phyloP scores from a whole-genome alignment of 2,888 invertebrate genomes.

The Gibbula magus region DNA sequence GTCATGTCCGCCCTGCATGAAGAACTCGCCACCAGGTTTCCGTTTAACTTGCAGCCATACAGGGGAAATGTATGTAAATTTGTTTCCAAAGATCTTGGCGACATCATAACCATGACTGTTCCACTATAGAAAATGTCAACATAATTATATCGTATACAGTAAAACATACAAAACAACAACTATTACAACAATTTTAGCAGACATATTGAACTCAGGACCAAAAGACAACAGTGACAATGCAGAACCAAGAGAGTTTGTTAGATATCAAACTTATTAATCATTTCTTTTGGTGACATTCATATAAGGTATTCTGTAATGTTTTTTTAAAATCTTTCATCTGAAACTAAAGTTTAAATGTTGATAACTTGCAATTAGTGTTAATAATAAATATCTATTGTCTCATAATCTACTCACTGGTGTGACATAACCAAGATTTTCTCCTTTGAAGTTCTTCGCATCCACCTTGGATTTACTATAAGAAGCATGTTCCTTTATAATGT shows the following conservation, averaged over 20 bases:
- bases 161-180: no score
- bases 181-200: neutral
- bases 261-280: no score
- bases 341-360: no score
- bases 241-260: no score
- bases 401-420: constrained; percentile 89
- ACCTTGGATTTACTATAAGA: constrained; percentile 84
- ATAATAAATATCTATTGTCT: no score
- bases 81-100: constrained; percentile 89
- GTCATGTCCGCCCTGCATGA: constrained; percentile 81
- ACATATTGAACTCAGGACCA: no score
- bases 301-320: no score
- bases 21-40: constrained; percentile 75
- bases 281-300: no score
- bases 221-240: no score
- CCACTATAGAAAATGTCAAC: constrained; percentile 83
- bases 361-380: no score
- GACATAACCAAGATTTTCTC: constrained; percentile 90
- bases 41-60: constrained; percentile 93
- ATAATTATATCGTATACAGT: no score
- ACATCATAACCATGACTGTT: constrained; percentile 94
- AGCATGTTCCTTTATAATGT: constrained; percentile 86
- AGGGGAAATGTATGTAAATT: constrained; percentile 93
- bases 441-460: constrained; percentile 81
- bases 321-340: no score